Evolutionary conservation across 2,113 vertebrate species (phyloP).

Genomic region (Alethe castanea): DNA sequence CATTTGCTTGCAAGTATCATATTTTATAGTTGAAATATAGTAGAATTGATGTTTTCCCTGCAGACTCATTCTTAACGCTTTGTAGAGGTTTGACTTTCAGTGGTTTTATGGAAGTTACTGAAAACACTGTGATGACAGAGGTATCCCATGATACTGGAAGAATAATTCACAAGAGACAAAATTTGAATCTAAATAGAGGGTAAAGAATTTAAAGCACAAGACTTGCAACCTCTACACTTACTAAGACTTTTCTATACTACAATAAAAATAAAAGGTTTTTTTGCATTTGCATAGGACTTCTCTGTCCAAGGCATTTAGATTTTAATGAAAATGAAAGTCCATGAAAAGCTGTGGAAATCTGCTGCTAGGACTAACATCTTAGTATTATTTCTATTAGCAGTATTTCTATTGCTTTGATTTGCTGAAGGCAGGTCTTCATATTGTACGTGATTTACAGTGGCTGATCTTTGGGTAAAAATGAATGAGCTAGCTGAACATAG

Average conservation of each 20-base stretch:
- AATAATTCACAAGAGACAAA: background rate
- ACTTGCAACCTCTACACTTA: background rate
- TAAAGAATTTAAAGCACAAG: background rate
- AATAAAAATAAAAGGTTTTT: background rate
- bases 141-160: background rate
- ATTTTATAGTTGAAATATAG: background rate
- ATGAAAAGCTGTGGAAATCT: background rate
- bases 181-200: background rate
- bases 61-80: background rate
- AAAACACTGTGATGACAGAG: background rate
- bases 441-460: background rate
- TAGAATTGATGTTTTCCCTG: background rate
- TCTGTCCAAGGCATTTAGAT: background rate
- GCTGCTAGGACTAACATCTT: background rate
- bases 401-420: background rate
- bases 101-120: background rate
- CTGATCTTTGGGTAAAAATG: background rate
- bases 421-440: background rate
- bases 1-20: background rate
- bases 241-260: background rate
- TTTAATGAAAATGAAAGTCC: background rate
- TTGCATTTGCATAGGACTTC: background rate
- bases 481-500: background rate
- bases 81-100: background rate
- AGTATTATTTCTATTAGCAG: background rate